phyloP scores from a whole-genome alignment of 2,113 vertebrate species.

The Cheirogaleus medius region DNA sequence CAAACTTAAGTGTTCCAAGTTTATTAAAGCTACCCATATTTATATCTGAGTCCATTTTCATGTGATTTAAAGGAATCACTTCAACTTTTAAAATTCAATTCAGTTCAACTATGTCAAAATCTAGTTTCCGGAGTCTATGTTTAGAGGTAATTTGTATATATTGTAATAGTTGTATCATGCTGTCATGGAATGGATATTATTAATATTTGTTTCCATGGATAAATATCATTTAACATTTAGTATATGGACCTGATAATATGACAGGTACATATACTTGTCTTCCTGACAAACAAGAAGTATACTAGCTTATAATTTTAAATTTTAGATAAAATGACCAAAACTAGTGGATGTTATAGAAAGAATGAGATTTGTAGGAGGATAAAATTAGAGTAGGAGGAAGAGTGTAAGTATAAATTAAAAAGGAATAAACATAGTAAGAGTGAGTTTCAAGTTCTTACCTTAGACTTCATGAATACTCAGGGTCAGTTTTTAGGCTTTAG shows the following conservation, averaged over 20 bases:
- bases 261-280: no score
- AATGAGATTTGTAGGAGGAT: background rate
- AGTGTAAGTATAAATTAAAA: background rate
- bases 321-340: background rate
- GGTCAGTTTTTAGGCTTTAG: background rate
- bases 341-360: background rate
- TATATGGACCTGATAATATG: background rate
- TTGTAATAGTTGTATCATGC: background rate
- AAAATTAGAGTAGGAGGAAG: background rate
- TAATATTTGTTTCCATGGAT: background rate
- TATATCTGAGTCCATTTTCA: background rate
- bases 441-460: background rate
- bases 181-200: background rate
- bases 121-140: background rate
- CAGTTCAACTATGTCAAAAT: background rate
- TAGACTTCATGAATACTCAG: background rate
- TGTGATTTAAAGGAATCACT: background rate
- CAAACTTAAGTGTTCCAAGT: background rate
- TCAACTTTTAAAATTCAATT: constrained; percentile 19
- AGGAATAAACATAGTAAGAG: background rate
- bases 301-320: background rate
- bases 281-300: background rate
- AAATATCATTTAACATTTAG: background rate
- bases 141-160: background rate
- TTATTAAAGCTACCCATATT: background rate